Conservation (phyloP, 2,888 invertebrate genomes). For the Phengaris arion region DNA sequence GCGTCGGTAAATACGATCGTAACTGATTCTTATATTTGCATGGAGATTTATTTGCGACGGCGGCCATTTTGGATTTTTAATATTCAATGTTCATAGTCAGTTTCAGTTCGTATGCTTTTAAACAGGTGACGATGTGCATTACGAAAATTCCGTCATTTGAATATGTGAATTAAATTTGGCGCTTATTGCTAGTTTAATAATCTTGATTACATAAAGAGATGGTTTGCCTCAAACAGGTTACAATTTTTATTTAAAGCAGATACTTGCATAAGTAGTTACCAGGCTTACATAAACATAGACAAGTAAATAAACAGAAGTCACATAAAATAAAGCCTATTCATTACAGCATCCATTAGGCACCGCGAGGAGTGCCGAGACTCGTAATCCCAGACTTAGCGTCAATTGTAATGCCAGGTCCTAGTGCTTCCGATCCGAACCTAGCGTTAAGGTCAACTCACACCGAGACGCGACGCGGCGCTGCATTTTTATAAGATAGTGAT, state of each 20-base stretch:
- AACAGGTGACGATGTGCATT: too few species aligned
- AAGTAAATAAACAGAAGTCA: constrained; percentile 7
- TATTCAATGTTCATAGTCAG: background rate
- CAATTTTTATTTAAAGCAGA: too few species aligned
- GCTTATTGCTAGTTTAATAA: too few species aligned
- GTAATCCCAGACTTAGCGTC: constrained; percentile 18
- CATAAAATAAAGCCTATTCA: constrained; percentile 23
- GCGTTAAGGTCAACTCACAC: background rate
- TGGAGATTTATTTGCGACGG: background rate
- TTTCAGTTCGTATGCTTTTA: too few species aligned
- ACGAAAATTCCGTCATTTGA: too few species aligned
- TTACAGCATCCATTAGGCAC: constrained; percentile 23
- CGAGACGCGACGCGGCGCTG: too few species aligned
- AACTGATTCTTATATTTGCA: constrained; percentile 10
- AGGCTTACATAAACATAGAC: background rate
- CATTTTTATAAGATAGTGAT: too few species aligned
- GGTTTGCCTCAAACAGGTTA: too few species aligned
- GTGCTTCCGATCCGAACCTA: constrained; percentile 5
- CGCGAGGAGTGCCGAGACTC: constrained; percentile 23
- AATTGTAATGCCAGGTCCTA: constrained; percentile 10
- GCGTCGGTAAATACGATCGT: constrained; percentile 16
- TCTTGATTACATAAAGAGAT: too few species aligned
- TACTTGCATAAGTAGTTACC: background rate
- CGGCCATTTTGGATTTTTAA: constrained; percentile 22
- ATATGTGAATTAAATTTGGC: too few species aligned